Evolutionary conservation across 2,888 invertebrate genomes (phyloP), one percentile per base, ranked within the genome.

Genomic region (Therioaphis trifolii): DNA sequence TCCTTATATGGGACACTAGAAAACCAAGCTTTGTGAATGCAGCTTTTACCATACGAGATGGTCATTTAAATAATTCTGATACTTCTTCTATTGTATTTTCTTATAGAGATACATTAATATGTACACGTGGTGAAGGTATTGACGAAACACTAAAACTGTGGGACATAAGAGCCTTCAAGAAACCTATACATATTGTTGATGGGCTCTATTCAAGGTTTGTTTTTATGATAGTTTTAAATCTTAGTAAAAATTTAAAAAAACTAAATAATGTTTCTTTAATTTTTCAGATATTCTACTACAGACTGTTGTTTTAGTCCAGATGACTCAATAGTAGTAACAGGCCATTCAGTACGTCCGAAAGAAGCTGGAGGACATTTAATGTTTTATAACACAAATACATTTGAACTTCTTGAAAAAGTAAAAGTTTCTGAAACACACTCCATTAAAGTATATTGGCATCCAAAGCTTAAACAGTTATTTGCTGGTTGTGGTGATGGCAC

Each of bases 1-100:
- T 98, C 79, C 99, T 99, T 89, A 93, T 98, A 90, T 99, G 99
- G 99, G 99, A 99, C 88, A 94, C 96, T 76, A 92, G 97, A 43
- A 96, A 94, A 88, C 82, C 82, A n/a, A 94, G 93, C 88, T 96
- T 93, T 87, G 98, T 98, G 0, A 97, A 96, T 87, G 96, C 97
- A 0, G 92, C 94, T 0, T 91, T 93, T 85, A 90, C 95, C 21
- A 90, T 95, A 0, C 90, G 96, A 78, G 93, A 92, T 80, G 97
- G 96, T 0, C 98, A 99, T 89, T 91, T 92, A 82, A 92, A 91
- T 86, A 94, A 94, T 4, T 90, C 91, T 0, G 97, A 97, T 88
- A 95, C 96, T 35, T 94, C 95, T 0, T 94, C 94, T 82, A 90
- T 99, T 52, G 90, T 92, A 2, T 99, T 96, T 88, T 97, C 98